Evolutionary conservation across 2,888 invertebrate genomes (phyloP).

Genomic region (Diadegma fenestrale): DNA sequence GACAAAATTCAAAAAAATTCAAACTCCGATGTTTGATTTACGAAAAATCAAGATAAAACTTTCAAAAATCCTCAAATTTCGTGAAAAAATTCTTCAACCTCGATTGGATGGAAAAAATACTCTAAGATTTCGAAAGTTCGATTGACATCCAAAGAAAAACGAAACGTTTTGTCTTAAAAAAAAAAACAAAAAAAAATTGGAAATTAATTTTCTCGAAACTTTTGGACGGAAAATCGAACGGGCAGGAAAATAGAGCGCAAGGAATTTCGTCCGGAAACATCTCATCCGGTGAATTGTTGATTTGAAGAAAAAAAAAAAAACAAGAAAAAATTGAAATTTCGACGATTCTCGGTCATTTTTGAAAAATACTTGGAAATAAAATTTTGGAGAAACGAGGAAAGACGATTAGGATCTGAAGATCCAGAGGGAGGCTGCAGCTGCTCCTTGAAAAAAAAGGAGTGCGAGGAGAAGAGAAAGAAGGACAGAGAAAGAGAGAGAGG

Average conservation of each 20-base stretch:
- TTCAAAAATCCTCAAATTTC: not conserved
- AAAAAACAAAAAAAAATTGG: not conserved
- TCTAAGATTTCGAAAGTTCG: not conserved
- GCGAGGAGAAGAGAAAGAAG: constrained; percentile 31
- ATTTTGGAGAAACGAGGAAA: not conserved
- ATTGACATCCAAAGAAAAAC: not conserved
- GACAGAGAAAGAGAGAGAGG: not conserved
- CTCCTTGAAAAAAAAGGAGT: constrained; percentile 11
- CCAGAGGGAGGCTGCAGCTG: constrained; percentile 45
- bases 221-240: not conserved
- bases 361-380: not conserved
- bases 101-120: not conserved
- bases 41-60: not conserved
- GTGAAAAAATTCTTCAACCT: not conserved
- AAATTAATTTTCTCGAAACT: not conserved
- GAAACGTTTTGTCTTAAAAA: not conserved
- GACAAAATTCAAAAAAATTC: constrained; percentile 6
- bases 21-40: not conserved
- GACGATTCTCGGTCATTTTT: not conserved
- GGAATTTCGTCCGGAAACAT: not conserved
- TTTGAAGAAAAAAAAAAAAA: not conserved
- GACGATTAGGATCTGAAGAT: not conserved
- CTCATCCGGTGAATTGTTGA: not conserved
- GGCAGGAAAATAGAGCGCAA: not conserved
- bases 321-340: not conserved